These are phyloP conservation scores for Rhynchonema sp. DNA, from an alignment of 2,888 invertebrate species.

Conservation along the genomic window DNA sequence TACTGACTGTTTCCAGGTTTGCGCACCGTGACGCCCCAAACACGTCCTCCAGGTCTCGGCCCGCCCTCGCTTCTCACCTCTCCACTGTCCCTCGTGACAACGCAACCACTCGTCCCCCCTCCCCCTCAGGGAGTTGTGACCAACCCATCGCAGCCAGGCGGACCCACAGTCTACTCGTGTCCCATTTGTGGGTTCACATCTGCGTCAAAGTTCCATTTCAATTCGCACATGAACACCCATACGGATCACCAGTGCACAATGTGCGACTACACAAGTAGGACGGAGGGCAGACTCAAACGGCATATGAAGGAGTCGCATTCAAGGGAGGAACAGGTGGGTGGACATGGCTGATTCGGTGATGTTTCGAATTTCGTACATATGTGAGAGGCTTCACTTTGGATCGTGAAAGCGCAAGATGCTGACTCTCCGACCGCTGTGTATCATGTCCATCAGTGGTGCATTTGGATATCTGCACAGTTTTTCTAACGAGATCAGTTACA, in stretches of 20 bases:
- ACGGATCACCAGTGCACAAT: conserved; percentile 38
- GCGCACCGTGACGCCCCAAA: not conserved
- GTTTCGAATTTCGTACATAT: too few relatives aligned
- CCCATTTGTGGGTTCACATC: conserved; percentile 34
- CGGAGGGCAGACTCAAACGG: conserved; percentile 37
- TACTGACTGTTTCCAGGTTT: not conserved
- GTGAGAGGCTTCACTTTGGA: too few relatives aligned
- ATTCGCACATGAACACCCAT: conserved; percentile 40
- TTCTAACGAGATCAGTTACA: too few relatives aligned
- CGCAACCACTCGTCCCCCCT: not conserved
- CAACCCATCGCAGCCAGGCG: not conserved
- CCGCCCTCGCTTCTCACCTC: not conserved
- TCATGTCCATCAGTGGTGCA: not conserved
- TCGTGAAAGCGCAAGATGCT: too few relatives aligned
- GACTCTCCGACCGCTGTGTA: too few relatives aligned
- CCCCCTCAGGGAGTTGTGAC: not conserved
- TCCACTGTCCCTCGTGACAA: not conserved
- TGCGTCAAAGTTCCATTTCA: conserved; percentile 33
- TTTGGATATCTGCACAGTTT: too few relatives aligned
- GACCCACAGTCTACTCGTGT: conserved; percentile 25
- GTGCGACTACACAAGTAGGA: conserved; percentile 38
- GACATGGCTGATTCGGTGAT: too few relatives aligned
- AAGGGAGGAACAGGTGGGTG: conserved; percentile 29
- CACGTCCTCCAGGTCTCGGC: not conserved
- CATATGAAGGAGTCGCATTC: conserved; percentile 38